Evolutionary conservation across 1,140 invertebrate species (phyloP).

Genomic region (Sminthurides bifidus): DNA sequence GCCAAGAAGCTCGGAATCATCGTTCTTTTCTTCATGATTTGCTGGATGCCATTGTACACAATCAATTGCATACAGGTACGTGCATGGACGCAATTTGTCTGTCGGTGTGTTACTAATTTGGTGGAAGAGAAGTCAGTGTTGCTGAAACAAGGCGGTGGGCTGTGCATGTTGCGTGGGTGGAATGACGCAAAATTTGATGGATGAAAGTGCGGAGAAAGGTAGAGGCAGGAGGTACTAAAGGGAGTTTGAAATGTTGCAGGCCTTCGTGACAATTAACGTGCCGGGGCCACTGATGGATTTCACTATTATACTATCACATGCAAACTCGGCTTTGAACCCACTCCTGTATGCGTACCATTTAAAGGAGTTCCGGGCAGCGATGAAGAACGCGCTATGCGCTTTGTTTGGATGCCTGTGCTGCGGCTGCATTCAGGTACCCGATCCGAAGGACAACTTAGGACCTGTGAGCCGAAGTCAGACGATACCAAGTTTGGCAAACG

Average conservation of each 20-base stretch:
- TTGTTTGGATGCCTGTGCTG: constrained; percentile 23
- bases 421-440: constrained; percentile 12
- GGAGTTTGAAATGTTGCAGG: constrained; percentile 34
- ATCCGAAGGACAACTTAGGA: constrained; percentile 18
- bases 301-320: constrained; percentile 74
- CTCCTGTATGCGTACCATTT: constrained; percentile 79
- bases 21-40: constrained; percentile 80
- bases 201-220: too few species aligned
- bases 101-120: too few species aligned
- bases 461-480: constrained; percentile 28
- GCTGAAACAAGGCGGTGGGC: too few species aligned
- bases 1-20: constrained; percentile 82
- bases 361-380: constrained; percentile 52
- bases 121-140: too few species aligned
- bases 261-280: constrained; percentile 60
- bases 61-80: constrained; percentile 64
- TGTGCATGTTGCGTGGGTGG: too few species aligned
- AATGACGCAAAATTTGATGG: too few species aligned
- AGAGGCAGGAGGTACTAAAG: too few species aligned
- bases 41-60: constrained; percentile 84
- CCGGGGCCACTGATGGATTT: constrained; percentile 57
- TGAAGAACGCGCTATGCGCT: constrained; percentile 26
- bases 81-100: neutral
- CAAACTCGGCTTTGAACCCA: constrained; percentile 76
- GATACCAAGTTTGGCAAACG: constrained; percentile 25